Percentiles rank a stretch among this genome's conserved stretches.
phyloP scores from a whole-genome alignment of 1,140 invertebrate genomes.

The Ceratosolen solmsi region DNA sequence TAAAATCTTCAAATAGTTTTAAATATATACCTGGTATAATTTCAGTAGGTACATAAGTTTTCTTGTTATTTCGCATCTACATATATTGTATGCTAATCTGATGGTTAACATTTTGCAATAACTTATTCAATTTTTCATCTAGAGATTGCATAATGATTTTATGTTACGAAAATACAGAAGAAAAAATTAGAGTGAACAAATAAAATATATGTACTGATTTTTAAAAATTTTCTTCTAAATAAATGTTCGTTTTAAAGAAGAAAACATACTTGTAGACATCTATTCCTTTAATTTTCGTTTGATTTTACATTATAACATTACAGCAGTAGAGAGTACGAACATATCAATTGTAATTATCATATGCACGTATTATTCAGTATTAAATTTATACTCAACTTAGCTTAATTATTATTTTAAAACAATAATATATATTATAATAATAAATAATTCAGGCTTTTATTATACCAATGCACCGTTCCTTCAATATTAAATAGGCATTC shows the following conservation, averaged over 20 bases:
- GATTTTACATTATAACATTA: constrained; percentile 40
- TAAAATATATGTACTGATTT: background rate
- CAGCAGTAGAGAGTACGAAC: background rate
- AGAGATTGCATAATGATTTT: background rate
- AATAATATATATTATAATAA: no score
- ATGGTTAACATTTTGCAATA: background rate
- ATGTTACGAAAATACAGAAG: background rate
- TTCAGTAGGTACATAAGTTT: background rate
- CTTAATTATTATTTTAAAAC: no score
- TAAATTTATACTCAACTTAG: no score
- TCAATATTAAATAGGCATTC: no score
- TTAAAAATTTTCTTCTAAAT: background rate
- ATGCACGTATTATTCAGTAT: no score
- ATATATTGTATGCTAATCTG: background rate
- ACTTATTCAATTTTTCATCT: background rate
- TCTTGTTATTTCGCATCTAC: background rate
- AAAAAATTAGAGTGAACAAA: background rate
- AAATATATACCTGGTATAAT: no score
- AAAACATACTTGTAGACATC: no score
- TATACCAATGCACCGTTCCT: no score
- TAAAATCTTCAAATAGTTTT: no score
- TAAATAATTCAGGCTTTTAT: no score
- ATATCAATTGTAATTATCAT: no score
- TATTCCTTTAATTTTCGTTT: constrained; percentile 29
- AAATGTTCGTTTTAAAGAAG: background rate